Conservation (phyloP, 2,113 vertebrate species). For the Poecilia latipinna region DNA sequence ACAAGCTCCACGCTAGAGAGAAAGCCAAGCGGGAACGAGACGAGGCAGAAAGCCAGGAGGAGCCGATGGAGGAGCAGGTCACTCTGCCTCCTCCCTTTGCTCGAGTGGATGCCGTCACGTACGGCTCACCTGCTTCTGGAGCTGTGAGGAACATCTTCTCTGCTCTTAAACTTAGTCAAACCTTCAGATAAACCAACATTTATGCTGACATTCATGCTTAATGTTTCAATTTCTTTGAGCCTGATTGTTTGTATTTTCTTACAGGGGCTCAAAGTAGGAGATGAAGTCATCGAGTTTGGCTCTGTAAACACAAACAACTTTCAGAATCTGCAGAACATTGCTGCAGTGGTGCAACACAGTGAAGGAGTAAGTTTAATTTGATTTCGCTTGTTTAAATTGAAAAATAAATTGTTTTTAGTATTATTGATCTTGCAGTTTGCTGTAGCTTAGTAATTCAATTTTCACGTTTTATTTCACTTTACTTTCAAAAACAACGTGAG, state of each 20-base stretch:
- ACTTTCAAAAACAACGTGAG: background rate
- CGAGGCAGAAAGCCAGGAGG: conserved; percentile 74
- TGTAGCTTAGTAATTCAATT: background rate
- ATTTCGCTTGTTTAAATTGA: background rate
- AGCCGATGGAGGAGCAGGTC: conserved; percentile 71
- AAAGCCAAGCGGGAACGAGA: conserved; percentile 87
- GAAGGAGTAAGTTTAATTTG: conserved; percentile 86
- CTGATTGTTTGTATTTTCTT: background rate
- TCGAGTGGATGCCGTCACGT: conserved; percentile 84
- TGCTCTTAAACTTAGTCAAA: background rate
- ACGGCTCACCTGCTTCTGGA: conserved; percentile 87
- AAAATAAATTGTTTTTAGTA: background rate
- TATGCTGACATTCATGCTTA: background rate
- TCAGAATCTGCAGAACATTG: conserved; percentile 90
- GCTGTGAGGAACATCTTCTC: conserved; percentile 78
- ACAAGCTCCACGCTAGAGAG: conserved; percentile 89
- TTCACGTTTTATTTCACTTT: background rate
- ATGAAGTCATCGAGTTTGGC: conserved; percentile 92
- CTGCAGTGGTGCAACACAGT: conserved; percentile 92
- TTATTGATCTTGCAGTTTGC: background rate
- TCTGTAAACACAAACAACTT: conserved; percentile 92
- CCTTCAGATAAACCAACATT: background rate
- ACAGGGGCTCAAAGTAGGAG: conserved; percentile 89
- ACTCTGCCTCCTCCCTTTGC: conserved; percentile 83
- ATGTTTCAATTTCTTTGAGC: background rate